Evolutionary conservation across 2,113 vertebrate genomes (phyloP), one percentile per base, ranked within the genome.

Genomic region (Picathartes gymnocephalus): DNA sequence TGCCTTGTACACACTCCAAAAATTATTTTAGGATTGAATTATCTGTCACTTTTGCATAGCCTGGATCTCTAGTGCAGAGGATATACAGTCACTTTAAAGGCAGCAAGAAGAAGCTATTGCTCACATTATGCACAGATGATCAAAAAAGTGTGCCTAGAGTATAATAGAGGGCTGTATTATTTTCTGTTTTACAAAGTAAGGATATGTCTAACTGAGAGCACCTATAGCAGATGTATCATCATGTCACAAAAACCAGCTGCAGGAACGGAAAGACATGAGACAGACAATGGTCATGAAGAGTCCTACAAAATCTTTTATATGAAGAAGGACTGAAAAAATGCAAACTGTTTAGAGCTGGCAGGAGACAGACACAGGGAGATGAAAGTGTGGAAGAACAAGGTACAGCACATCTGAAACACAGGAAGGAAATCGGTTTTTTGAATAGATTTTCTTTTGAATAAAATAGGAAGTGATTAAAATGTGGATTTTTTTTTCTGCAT

Each of bases 391-490:
- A 85, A 85, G 79, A 91, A 68, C 31, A 81, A 94, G 61, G 57
- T 64, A 91, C 22, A 68, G 58, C 45, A 83, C n/a, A 66, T 58
- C 19, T 78, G 88, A 94, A 96, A 91, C 1, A 7, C 14, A 51
- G 68, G 45, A 81, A 87, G 80, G 13, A 81, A 61, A n/a, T 64
- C 3, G 22, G 35, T 4, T 40, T 69, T 37, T 60, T 5, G 17
- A 74, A 50, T 7, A 44, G 19, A n/a, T 81, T 78, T 89, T 64
- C 56, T 88, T 88, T 81, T 70, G 35, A 92, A 81, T 88, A 78
- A 90, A 92, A 90, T 50, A 84, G 81, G 42, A 92, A 89, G 53
- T 47, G 30, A 95, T 86, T 86, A 88, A 92, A 93, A 77, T 56
- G 58, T 51, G 24, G 56, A 50, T 10, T 4, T 77, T 81, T 91